A percentile compares a stretch with the other conserved stretches of the same genome.
Conservation (phyloP, 53 echinoderm and acorn worm species). For the Paracentrotus lividus region DNA sequence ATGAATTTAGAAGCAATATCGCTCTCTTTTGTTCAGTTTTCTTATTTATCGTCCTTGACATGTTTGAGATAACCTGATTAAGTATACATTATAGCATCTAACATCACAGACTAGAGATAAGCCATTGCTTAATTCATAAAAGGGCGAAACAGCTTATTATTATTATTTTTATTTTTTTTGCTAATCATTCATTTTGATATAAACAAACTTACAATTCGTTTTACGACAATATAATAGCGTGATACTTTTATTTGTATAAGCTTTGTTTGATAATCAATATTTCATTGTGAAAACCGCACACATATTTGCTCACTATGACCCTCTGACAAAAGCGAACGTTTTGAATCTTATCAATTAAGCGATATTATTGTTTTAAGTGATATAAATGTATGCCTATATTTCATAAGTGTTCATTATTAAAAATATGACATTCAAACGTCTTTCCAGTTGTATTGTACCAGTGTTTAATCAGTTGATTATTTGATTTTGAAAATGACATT, state of each 20-base stretch:
- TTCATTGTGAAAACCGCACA: neutral
- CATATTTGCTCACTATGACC: neutral
- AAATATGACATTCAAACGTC: neutral
- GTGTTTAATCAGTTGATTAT: neutral
- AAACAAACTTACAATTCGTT: neutral
- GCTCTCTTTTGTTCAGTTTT: too few relatives aligned
- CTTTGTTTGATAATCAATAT: constrained; percentile 1
- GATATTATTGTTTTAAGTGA: neutral
- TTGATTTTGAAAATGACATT: too few relatives aligned
- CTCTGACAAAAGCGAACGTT: neutral
- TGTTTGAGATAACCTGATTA: too few relatives aligned
- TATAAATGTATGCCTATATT: neutral
- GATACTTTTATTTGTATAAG: neutral
- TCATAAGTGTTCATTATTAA: neutral
- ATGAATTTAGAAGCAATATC: too few relatives aligned
- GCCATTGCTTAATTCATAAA: too few relatives aligned
- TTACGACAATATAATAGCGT: neutral
- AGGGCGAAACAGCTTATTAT: too few relatives aligned
- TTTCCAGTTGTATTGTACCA: neutral
- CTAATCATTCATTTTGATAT: too few relatives aligned
- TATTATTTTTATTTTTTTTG: too few relatives aligned
- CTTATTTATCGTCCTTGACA: too few relatives aligned
- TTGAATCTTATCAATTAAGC: neutral
- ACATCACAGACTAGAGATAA: too few relatives aligned
- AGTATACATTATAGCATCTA: too few relatives aligned